Base-by-base conservation (phyloP, 2,113 vertebrate species). In the Coryphaenoides rupestris region DNA sequence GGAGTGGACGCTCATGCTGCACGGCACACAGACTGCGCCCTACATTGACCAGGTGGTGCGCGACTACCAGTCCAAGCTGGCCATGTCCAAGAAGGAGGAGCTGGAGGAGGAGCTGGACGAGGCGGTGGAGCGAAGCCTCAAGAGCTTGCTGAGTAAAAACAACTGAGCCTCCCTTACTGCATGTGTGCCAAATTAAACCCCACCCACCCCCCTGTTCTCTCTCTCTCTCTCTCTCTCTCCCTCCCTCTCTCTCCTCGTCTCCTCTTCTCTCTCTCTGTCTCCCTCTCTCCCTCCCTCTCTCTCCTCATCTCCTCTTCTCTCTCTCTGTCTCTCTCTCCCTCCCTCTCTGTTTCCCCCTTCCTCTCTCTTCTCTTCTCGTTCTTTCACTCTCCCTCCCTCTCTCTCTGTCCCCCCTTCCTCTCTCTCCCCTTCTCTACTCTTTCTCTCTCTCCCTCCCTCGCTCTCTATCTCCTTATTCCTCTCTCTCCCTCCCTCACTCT, bases 41-140 rank as follows among this genome's bases (percentile, higher is more conserved):
- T 99, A 99, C 55, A 98, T 98, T 89, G 96, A 98, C 89, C 98
- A 99, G 91, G 93, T 96, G 61, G 96, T 99, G 69, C 91, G 92
- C 55, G 96, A 98, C 94, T 98, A 98, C 84, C 94, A 98, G 88
- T 99, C 98, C 86, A 99, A 99, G 92, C 89, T 99, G 73, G 98
- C 98, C 73, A 98, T 98, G 96, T 99, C 96, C 78, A 98, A 98
- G 92, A 98, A 98, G 86, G 94, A 98, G 66, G 96, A 99, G 91
- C 87, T 99, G 76, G 97, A 98, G 84, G 96, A 99, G 68, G 98
- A 99, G 85, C 80, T 99, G 69, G 96, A 97, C 3, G 98, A 99
- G 86, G 98, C 98, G 0, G 94, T 99, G 72, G 95, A 97, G 86
- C 91, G 95, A 83, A 99, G 96, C 85, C 89, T 99, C 76, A 93